Conservation (phyloP, 2,888 invertebrate genomes). For the Dione vanillae region DNA sequence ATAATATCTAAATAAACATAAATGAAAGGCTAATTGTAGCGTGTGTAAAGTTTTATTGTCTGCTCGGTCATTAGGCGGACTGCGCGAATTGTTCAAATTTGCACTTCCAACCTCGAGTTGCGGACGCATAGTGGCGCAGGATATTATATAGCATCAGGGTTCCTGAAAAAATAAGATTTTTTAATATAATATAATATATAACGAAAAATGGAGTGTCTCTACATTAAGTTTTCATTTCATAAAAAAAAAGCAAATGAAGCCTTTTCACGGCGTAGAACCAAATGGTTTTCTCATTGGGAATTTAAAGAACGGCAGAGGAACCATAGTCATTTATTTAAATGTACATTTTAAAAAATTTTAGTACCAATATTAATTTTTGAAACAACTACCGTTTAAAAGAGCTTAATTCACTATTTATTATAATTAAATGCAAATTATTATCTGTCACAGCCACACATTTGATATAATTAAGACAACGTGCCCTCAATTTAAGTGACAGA, state of each 20-base stretch:
- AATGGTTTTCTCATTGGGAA: too few relatives aligned
- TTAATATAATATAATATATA: too few relatives aligned
- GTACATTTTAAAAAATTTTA: not conserved
- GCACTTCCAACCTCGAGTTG: constrained; percentile 32
- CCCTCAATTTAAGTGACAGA: constrained; percentile 27
- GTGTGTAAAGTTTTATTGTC: constrained; percentile 48
- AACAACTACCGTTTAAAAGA: not conserved
- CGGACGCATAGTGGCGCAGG: constrained; percentile 23
- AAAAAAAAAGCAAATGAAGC: too few relatives aligned
- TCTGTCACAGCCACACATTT: constrained; percentile 31
- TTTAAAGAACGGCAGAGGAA: too few relatives aligned
- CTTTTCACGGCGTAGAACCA: too few relatives aligned
- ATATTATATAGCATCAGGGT: not conserved
- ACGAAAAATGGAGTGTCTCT: too few relatives aligned
- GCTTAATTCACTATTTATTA: not conserved
- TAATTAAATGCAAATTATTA: constrained; percentile 10
- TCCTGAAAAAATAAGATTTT: not conserved
- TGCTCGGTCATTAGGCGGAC: constrained; percentile 39
- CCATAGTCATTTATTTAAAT: too few relatives aligned
- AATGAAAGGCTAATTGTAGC: constrained; percentile 46
- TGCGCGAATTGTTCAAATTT: constrained; percentile 44
- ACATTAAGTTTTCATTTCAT: too few relatives aligned
- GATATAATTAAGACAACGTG: constrained; percentile 36
- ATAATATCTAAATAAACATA: constrained; percentile 30
- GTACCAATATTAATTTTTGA: not conserved